Conservation (phyloP, 2,797 vertebrate species). For the Anguilla pacifica region DNA sequence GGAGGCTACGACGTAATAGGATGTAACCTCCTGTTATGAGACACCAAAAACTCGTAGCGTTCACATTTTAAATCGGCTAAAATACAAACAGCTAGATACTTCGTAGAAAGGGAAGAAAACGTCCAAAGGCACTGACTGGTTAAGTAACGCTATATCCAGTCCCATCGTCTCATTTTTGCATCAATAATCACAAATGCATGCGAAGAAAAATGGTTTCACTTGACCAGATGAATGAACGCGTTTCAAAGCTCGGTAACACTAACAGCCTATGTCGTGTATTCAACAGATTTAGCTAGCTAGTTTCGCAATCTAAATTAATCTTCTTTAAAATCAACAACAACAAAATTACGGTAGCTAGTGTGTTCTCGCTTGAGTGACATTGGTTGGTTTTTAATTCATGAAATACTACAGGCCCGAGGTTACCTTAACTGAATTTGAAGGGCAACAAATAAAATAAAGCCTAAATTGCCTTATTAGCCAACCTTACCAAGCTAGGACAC, state of each 20-base stretch:
- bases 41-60: background rate
- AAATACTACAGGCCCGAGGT: background rate
- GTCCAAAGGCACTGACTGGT: background rate
- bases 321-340: background rate
- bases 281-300: background rate
- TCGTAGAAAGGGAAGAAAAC: background rate
- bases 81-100: background rate
- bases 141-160: background rate
- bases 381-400: background rate
- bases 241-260: background rate
- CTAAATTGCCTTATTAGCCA: background rate
- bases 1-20: background rate
- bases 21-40: background rate
- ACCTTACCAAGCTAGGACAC: background rate
- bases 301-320: background rate
- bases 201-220: background rate
- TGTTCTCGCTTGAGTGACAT: background rate
- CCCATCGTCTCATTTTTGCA: background rate
- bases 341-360: background rate
- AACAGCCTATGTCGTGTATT: background rate
- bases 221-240: background rate
- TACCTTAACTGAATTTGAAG: background rate
- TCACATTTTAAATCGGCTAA: background rate
- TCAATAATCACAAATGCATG: background rate
- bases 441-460: background rate